A percentile compares a stretch with the other conserved stretches of the same genome.
Conservation (phyloP, 2,113 vertebrate genomes). For the Xenopus laevis region DNA sequence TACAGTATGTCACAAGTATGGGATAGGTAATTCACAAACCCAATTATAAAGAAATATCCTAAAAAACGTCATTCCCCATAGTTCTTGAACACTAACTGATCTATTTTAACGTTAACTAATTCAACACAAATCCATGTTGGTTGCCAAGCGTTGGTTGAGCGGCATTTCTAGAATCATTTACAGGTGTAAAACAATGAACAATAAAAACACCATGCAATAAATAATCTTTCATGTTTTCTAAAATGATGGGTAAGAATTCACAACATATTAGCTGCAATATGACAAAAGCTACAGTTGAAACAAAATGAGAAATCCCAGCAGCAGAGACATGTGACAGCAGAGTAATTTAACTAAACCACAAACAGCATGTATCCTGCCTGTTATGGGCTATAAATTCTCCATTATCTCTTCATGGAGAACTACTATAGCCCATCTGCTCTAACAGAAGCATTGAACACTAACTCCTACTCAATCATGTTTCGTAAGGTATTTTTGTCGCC, state of each 20-base stretch:
- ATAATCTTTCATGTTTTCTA: not conserved
- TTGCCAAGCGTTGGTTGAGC: no score
- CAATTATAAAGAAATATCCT: no score
- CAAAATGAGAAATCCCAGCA: not conserved
- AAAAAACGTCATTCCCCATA: no score
- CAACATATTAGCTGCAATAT: not conserved
- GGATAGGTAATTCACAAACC: no score
- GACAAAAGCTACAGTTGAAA: not conserved
- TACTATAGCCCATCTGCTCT: slow-evolving; percentile 1
- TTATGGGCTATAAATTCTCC: slow-evolving; percentile 5
- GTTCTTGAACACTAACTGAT: no score
- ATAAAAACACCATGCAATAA: not conserved
- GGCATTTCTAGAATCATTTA: no score
- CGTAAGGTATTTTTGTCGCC: not conserved
- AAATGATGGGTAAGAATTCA: not conserved
- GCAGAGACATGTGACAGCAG: not conserved
- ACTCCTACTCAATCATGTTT: not conserved
- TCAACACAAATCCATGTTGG: no score
- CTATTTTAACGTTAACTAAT: no score
- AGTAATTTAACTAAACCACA: slow-evolving; percentile 1
- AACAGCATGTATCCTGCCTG: not conserved
- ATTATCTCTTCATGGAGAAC: slow-evolving; percentile 3
- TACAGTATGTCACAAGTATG: no score
- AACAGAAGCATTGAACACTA: not conserved
- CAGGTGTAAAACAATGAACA: not conserved